Conservation (phyloP, 2,797 vertebrate species). For the Tauraco hartlaubi region DNA sequence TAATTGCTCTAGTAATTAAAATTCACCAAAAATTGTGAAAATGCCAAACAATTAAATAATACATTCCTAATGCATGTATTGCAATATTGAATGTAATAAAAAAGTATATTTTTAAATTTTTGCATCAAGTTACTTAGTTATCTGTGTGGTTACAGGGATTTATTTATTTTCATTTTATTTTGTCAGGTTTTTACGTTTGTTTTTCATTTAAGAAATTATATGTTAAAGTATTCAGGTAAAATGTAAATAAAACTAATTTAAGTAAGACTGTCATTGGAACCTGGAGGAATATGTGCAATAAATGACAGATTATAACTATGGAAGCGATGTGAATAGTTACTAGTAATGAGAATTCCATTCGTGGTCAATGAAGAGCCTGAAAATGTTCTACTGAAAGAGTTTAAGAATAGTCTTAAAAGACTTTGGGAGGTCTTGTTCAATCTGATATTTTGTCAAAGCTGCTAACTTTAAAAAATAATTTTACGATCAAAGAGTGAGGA, state of each 20-base stretch:
- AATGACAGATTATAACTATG: neutral
- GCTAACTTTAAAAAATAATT: neutral
- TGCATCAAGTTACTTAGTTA: neutral
- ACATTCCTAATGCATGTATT: neutral
- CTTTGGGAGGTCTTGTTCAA: neutral
- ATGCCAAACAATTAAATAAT: conserved; percentile 12
- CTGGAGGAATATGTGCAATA: neutral
- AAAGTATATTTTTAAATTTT: neutral
- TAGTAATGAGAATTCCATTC: neutral
- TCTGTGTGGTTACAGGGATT: neutral
- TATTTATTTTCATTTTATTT: neutral
- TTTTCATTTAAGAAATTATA: neutral
- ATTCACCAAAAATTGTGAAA: conserved; percentile 47
- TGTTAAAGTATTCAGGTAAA: neutral
- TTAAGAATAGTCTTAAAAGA: neutral
- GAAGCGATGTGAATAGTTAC: neutral
- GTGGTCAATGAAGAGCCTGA: neutral
- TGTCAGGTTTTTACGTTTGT: neutral
- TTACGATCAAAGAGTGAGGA: neutral
- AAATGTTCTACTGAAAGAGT: neutral
- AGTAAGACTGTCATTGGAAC: neutral
- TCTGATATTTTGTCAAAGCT: neutral
- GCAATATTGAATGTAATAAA: neutral
- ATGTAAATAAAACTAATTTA: neutral
- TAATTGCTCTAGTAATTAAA: conserved; percentile 73